A percentile compares a stretch with the other conserved stretches of the same genome.
Conservation (phyloP, 2,113 vertebrate genomes). For the Engraulis encrasicolus region DNA sequence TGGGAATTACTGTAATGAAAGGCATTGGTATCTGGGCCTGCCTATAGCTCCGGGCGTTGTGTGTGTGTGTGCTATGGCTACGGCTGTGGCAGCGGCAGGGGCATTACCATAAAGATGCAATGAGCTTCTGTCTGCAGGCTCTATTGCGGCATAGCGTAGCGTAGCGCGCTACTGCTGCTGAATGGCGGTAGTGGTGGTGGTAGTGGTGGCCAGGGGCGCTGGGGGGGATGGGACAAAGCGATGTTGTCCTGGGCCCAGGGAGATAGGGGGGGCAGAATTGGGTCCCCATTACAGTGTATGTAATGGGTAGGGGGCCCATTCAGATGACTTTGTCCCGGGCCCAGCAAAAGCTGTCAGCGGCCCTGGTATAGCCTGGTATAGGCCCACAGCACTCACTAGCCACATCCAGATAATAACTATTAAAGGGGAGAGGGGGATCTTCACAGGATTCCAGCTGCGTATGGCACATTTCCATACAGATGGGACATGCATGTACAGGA, state of each 20-base stretch:
- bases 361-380: too few species aligned
- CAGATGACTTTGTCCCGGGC: too few species aligned
- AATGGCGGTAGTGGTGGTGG: too few species aligned
- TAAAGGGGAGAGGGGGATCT: constrained; percentile 96
- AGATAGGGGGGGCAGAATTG: too few species aligned
- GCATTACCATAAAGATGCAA: constrained; percentile 91
- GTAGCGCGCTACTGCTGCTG: neutral
- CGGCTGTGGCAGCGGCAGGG: constrained; percentile 28
- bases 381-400: neutral
- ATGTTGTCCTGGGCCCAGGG: too few species aligned
- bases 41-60: constrained; percentile 70
- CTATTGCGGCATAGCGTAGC: constrained; percentile 78
- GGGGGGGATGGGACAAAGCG: too few species aligned
- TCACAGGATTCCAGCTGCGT: constrained; percentile 95
- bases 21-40: constrained; percentile 71
- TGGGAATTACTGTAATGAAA: constrained; percentile 82
- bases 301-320: too few species aligned
- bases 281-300: too few species aligned
- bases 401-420: constrained; percentile 97
- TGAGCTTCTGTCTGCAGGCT: constrained; percentile 88
- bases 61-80: constrained; percentile 59
- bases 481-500: constrained; percentile 89
- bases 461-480: constrained; percentile 98
- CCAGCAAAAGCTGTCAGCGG: too few species aligned
- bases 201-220: too few species aligned